Base-by-base conservation (phyloP, 2,113 vertebrate species). In the Seriola dumerili region DNA sequence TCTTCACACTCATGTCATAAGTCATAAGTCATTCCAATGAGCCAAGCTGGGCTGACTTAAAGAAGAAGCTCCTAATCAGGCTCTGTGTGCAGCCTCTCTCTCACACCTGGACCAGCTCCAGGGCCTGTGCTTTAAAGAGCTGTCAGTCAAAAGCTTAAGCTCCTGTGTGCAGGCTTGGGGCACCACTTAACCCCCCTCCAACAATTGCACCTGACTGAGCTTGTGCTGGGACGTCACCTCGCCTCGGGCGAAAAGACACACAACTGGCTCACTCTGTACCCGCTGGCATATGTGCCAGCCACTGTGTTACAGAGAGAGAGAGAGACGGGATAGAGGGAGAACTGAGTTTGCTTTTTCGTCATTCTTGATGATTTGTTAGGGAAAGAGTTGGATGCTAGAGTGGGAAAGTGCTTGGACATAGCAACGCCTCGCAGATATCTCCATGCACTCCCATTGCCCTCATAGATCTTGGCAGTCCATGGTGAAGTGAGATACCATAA, bases 41-140 rank as follows among this genome's bases (percentile, higher is more conserved):
- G 62, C 29, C 38, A 29, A 61, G 34, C 85, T 69, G 62, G 64
- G 54, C 69, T 36, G 72, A 38, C 73, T 54, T 40, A 4, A 50
- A 81, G 57, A 62, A 78, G 74, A 52, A 63, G 16, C 64, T 76
- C 61, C 75, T 84, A 80, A 90, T 89, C 74, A 59, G 76, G 29
- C 58, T 59, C 38, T 70, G 54, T 59, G 70, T 76, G 80, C 55
- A 46, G 59, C 36, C 48, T 67, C 55, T 66, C 58, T 82, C 50
- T 88, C 71, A 87, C 93, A 95, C 94, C 94, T 95, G 93, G 91
- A 83, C 50, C 62, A 32, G 88, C 93, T 94, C 65, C 80, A 88
- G 92, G 92, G 83, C 57, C 64, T 6, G 16, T 23, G 79, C 61
- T 77, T 91, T 89, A 90, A 88, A 87, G 75, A 88, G 77, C 80